Evolutionary conservation across 2,113 vertebrate genomes (phyloP).

Genomic region (Microcebus tavaratra): DNA sequence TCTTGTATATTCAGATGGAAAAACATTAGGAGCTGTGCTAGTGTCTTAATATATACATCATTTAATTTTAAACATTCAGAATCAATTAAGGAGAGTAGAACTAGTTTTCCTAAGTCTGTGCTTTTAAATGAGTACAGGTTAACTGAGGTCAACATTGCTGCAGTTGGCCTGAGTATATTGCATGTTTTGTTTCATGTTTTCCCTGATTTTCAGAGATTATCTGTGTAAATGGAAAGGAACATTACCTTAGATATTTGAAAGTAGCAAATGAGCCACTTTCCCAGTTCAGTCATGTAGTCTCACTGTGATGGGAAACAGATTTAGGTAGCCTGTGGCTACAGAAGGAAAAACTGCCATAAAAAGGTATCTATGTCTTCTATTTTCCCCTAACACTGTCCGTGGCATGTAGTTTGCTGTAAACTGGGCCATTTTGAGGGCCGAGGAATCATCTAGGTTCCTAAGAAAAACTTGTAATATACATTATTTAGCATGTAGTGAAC

Average conservation of each 20-base stretch:
- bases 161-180: neutral
- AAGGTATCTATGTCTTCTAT: neutral
- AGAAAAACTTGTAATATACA: neutral
- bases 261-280: neutral
- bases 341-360: neutral
- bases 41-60: neutral
- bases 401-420: neutral
- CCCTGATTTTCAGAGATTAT: neutral
- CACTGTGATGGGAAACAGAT: neutral
- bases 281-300: neutral
- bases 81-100: neutral
- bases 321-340: neutral
- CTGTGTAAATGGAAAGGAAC: neutral
- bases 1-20: neutral
- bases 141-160: neutral
- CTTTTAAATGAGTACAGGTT: neutral
- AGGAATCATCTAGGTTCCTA: neutral
- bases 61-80: slow-evolving; percentile 28
- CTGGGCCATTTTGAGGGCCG: neutral
- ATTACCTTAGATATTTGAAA: slow-evolving; percentile 1
- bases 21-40: neutral
- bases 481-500: neutral
- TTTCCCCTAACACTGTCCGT: neutral
- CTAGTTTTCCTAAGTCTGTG: neutral
- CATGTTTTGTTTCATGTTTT: neutral